Evolutionary conservation across 1,140 invertebrate species (phyloP).

Genomic region (Pseudomyrmex pallidus): DNA sequence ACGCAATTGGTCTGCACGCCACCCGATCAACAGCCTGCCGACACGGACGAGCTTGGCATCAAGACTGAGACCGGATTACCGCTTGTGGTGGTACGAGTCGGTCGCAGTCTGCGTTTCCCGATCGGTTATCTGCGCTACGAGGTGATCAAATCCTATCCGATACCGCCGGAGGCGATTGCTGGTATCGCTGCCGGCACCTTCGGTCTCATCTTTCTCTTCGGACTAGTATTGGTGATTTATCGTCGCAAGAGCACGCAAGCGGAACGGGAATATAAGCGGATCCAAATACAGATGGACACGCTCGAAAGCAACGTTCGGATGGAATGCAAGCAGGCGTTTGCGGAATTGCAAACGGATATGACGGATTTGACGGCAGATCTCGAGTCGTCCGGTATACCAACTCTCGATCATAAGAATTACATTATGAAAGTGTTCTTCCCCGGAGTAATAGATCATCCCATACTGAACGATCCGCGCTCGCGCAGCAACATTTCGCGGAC

Average conservation of each 20-base stretch:
- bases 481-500: conserved; percentile 91
- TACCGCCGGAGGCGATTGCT: conserved; percentile 94
- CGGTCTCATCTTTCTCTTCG: conserved; percentile 93
- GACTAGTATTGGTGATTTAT: conserved; percentile 95
- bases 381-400: conserved; percentile 97
- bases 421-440: conserved; percentile 99
- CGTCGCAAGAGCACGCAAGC: conserved; percentile 97
- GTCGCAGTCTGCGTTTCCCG: conserved; percentile 93
- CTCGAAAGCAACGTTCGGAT: conserved; percentile 98
- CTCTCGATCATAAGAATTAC: conserved; percentile 97
- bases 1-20: conserved; percentile 96
- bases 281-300: conserved; percentile 99
- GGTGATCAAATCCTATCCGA: conserved; percentile 92
- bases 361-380: conserved; percentile 98
- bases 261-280: conserved; percentile 97
- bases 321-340: conserved; percentile 99
- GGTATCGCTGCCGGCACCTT: conserved; percentile 93
- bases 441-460: conserved; percentile 95
- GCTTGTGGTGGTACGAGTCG: conserved; percentile 95
- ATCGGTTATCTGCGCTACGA: conserved; percentile 96
- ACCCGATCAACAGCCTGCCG: conserved; percentile 92
- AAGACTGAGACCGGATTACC: conserved; percentile 92
- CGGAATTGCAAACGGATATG: conserved; percentile 99
- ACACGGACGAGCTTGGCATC: conserved; percentile 94
- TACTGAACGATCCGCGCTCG: conserved; percentile 93